Conservation (phyloP, 2,888 invertebrate genomes). For the Melieria crassipennis region DNA sequence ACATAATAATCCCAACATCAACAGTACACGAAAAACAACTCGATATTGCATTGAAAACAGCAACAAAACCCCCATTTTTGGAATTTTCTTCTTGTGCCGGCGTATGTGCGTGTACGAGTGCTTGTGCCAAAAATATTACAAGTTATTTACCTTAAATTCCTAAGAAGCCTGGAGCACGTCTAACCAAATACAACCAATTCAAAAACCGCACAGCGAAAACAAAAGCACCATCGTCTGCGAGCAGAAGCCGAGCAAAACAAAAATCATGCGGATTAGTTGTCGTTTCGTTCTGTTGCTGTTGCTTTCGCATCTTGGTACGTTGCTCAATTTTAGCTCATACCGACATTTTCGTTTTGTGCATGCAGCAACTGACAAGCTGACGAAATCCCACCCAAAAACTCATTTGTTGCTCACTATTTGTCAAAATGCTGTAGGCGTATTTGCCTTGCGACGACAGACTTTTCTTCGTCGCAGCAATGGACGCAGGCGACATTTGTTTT, state of each 20-base stretch:
- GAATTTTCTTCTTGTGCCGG: no score
- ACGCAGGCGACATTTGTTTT: no score
- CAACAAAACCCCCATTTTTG: slow-evolving; percentile 1
- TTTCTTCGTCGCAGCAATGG: no score
- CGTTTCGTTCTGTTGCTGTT: slow-evolving; percentile 63
- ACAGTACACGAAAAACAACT: background rate
- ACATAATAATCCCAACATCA: background rate
- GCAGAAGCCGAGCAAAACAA: slow-evolving; percentile 46
- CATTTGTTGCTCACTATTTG: background rate
- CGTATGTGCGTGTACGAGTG: no score
- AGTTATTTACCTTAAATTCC: no score
- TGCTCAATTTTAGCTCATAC: slow-evolving; percentile 21
- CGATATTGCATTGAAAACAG: background rate
- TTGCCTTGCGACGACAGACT: background rate
- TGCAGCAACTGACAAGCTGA: no score
- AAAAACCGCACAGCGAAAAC: slow-evolving; percentile 18
- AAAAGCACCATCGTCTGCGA: background rate
- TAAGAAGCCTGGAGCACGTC: no score
- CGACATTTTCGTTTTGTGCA: background rate
- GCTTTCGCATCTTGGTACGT: slow-evolving; percentile 64
- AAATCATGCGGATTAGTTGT: slow-evolving; percentile 66
- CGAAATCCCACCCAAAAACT: background rate
- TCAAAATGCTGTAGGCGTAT: background rate
- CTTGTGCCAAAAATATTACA: no score
- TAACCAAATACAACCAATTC: background rate